Evolutionary conservation across 2,888 invertebrate genomes (phyloP).

Genomic region (Baccha elongata): DNA sequence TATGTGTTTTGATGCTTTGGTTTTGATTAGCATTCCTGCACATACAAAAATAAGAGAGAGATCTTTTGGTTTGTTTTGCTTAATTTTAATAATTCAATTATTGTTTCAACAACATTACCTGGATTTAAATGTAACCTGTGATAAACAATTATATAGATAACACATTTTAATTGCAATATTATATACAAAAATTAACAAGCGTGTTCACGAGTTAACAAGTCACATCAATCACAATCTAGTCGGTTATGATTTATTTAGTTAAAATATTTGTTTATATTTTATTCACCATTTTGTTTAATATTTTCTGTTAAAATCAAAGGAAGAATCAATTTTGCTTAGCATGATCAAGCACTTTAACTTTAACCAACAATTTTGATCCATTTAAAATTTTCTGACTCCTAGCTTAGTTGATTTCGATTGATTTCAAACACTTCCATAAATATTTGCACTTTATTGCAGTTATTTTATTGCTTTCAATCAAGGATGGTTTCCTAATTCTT

Average conservation of each 20-base stretch:
- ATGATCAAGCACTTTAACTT: too few species aligned
- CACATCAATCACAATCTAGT: background rate
- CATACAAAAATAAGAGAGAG: slow-evolving; percentile 58
- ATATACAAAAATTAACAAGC: slow-evolving; percentile 5
- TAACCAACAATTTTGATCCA: too few species aligned
- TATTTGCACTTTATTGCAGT: too few species aligned
- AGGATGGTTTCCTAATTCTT: too few species aligned
- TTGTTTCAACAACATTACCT: slow-evolving; percentile 1
- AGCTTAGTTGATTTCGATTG: too few species aligned
- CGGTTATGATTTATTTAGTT: slow-evolving; percentile 11
- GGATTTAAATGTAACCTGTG: slow-evolving; percentile 27
- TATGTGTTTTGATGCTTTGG: slow-evolving; percentile 50
- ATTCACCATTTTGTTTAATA: slow-evolving; percentile 21
- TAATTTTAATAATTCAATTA: slow-evolving; percentile 36
- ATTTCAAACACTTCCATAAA: too few species aligned
- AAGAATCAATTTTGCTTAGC: too few species aligned
- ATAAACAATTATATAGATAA: slow-evolving; percentile 36
- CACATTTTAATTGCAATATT: slow-evolving; percentile 37
- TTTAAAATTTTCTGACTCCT: too few species aligned
- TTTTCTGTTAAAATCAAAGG: slow-evolving; percentile 56
- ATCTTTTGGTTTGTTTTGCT: slow-evolving; percentile 36
- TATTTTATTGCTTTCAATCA: too few species aligned
- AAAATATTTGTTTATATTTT: background rate
- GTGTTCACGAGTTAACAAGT: slow-evolving; percentile 33
- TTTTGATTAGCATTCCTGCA: slow-evolving; percentile 52